Evolutionary conservation across 2,797 vertebrate genomes (phyloP).

Genomic region (Sebastes flavidus): DNA sequence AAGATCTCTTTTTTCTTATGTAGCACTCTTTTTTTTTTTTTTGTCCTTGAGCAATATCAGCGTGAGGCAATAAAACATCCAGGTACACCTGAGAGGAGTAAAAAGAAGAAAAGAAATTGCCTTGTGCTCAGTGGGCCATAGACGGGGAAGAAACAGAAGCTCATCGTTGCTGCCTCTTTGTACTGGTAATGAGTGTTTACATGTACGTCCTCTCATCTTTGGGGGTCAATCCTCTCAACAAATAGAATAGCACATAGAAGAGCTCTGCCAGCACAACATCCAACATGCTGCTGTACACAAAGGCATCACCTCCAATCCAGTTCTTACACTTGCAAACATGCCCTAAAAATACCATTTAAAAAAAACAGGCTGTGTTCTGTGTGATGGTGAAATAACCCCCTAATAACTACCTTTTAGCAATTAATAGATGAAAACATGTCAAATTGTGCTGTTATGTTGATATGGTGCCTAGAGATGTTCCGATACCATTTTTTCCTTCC

Average conservation of each 20-base stretch:
- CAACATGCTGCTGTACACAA: background rate
- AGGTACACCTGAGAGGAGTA: slow-evolving; percentile 34
- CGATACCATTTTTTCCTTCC: background rate
- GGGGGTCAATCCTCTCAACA: slow-evolving; percentile 15
- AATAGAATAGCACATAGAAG: background rate
- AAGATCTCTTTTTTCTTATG: slow-evolving; percentile 27
- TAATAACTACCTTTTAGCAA: background rate
- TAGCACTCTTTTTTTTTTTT: background rate
- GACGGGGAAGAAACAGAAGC: slow-evolving; percentile 9
- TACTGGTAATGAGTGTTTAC: slow-evolving; percentile 29
- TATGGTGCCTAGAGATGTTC: background rate
- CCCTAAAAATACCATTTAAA: background rate
- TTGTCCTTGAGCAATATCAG: slow-evolving; percentile 55
- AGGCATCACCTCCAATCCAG: background rate
- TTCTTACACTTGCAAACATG: background rate
- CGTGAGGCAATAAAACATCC: slow-evolving; percentile 44
- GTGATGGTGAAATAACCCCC: background rate
- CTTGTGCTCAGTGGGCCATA: slow-evolving; percentile 33
- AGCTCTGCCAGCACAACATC: background rate
- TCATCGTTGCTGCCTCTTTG: slow-evolving; percentile 1
- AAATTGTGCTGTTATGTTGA: background rate
- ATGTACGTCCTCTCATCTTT: slow-evolving; percentile 20
- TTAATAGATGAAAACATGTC: background rate
- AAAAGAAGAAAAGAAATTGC: slow-evolving; percentile 41
- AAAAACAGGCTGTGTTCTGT: background rate